Percentiles rank a stretch among this genome's conserved stretches.
phyloP scores from a whole-genome alignment of 1,140 invertebrate genomes.

The Neoseiulus cucumeris region DNA sequence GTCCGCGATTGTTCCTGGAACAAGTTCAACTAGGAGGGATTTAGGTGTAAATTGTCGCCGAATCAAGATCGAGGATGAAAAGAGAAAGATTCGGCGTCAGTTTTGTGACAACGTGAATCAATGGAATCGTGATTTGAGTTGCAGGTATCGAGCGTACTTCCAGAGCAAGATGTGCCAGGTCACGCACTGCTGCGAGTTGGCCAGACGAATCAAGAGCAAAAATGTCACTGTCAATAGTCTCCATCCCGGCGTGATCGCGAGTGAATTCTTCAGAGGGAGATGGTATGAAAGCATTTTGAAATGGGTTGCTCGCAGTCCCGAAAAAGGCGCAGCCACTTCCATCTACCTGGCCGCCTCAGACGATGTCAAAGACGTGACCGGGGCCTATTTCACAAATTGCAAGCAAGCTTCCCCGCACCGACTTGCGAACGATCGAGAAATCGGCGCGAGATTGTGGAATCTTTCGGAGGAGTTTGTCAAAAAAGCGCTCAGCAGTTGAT shows the following conservation, averaged over 20 bases:
- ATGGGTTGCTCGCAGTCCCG: neutral
- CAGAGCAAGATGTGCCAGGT: constrained; percentile 7
- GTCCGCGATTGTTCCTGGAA: too few relatives aligned
- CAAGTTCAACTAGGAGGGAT: too few relatives aligned
- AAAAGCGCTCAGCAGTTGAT: neutral
- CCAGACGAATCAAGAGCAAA: neutral
- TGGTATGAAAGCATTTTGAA: neutral
- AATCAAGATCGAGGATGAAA: too few relatives aligned
- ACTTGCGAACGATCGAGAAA: neutral
- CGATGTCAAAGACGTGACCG: neutral
- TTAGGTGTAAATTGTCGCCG: too few relatives aligned
- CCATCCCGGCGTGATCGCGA: neutral
- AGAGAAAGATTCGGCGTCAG: too few relatives aligned
- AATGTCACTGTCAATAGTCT: neutral
- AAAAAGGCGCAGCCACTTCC: neutral
- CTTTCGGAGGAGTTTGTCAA: neutral
- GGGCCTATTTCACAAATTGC: neutral
- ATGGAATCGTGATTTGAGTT: neutral
- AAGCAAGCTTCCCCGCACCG: neutral
- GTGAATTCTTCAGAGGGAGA: neutral
- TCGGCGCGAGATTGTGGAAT: neutral
- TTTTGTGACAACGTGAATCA: too few relatives aligned
- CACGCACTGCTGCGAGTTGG: neutral
- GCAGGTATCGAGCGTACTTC: neutral
- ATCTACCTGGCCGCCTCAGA: neutral